Evolutionary conservation across 2,888 invertebrate genomes (phyloP), one percentile per base, ranked within the genome.

Genomic region (Rhopalosiphum nymphaeae): DNA sequence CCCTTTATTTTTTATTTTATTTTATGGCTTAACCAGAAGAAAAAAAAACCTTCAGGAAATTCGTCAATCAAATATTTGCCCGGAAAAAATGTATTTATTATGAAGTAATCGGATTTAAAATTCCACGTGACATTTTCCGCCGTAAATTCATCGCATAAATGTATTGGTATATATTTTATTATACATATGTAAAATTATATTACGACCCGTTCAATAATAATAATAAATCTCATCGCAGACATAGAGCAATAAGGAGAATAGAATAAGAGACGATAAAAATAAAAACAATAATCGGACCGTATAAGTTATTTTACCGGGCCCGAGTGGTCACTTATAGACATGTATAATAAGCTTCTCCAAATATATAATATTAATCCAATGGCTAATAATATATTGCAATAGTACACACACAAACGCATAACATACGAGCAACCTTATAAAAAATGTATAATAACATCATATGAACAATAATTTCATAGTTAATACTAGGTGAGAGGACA

Each of bases 151-250:
- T 49, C 36, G 46, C 49, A 44, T 36, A 61, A 25, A 57, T 42
- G 49, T 49, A n/a, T 46, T 46, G 46, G 36, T 53, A 88, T 21
- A 90, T 53, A 53, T 53, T 13, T 53, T 21, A 53, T 16, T 46
- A 67, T 36, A 25, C 53, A n/a, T 78, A 78, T 92, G 92, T 78
- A 78, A 44, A 92, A 92, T 78, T 67, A 44, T 86, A 89, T 88
- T 67, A 87, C 67, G 53, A 88, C 53, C n/a, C 78, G 92, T 92
- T 78, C 92, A 44, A 92, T 92, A 88, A 92, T 88, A 92, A 92
- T 88, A 92, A 92, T 92, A 92, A 92, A 92, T 89, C n/a, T 86
- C 57, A 49, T 49, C 26, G 46, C 86, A 87, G 92, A 86, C 92
- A 87, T 21, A 85, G 53, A 29, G 10, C 16, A 42, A 36, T 36